Evolutionary conservation across 2,113 vertebrate species (phyloP).

Genomic region (Aspidoscelis tigris): DNA sequence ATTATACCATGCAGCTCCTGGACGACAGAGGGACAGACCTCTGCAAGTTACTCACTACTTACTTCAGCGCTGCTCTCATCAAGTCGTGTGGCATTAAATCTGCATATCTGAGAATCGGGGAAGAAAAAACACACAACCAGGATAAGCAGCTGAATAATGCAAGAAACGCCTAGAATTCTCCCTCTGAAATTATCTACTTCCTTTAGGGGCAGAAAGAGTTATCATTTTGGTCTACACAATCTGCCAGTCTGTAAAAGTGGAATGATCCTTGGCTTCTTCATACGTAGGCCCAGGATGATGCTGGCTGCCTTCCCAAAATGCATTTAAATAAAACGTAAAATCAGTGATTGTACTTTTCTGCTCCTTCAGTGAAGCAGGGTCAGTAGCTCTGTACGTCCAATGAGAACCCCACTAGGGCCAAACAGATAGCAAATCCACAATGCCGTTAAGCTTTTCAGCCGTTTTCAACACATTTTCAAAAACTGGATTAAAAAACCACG

Average conservation of each 20-base stretch:
- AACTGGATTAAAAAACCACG: too few species aligned
- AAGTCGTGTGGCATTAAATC: constrained; percentile 97
- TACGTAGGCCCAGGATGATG: neutral
- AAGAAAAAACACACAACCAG: constrained; percentile 14
- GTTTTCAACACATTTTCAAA: too few species aligned
- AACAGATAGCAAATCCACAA: too few species aligned
- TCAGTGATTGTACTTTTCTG: too few species aligned
- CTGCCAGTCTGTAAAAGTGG: neutral
- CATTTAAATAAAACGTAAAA: too few species aligned
- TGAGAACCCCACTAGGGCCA: too few species aligned
- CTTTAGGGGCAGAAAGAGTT: neutral
- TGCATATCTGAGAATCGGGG: constrained; percentile 79
- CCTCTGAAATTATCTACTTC: too few species aligned
- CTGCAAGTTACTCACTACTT: constrained; percentile 66
- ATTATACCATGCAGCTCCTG: too few species aligned
- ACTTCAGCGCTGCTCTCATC: constrained; percentile 91
- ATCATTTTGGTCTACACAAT: neutral
- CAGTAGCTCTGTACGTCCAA: too few species aligned
- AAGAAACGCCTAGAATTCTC: too few species aligned
- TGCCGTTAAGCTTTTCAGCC: too few species aligned
- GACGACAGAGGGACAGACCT: neutral
- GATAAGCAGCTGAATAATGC: rapidly evolving
- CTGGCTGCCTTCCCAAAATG: neutral
- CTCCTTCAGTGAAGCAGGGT: too few species aligned
- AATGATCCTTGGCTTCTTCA: neutral